These are phyloP conservation scores for Microcaecilia unicolor DNA, from an alignment of 2,797 vertebrate genomes.

Conservation along the genomic window DNA sequence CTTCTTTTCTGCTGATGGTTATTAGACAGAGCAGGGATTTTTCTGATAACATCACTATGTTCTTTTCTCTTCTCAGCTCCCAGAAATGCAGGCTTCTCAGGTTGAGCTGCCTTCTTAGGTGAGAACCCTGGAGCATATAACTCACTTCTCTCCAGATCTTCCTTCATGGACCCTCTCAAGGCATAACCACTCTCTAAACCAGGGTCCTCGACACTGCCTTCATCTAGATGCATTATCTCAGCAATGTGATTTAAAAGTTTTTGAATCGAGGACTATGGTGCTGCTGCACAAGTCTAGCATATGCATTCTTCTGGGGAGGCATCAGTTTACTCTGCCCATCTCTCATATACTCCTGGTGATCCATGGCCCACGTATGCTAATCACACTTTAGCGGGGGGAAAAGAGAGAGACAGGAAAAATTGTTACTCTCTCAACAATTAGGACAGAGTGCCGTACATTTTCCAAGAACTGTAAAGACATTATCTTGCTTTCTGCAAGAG, in stretches of 20 bases:
- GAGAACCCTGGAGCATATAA: conserved; percentile 38
- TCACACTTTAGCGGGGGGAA: conserved; percentile 16
- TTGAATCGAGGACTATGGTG: conserved; percentile 69
- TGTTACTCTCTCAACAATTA: too few relatives aligned
- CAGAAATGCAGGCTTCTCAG: conserved; percentile 42
- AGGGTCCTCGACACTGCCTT: conserved; percentile 8
- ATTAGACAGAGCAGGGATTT: conserved; percentile 16
- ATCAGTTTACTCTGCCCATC: conserved; percentile 29
- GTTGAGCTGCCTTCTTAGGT: conserved; percentile 29
- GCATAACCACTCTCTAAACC: conserved; percentile 27
- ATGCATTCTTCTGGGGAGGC: conserved; percentile 69
- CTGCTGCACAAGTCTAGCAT: conserved; percentile 66
- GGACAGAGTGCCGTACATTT: background rate
- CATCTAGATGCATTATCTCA: conserved; percentile 52
- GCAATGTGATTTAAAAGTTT: conserved; percentile 58
- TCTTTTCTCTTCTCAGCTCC: conserved; percentile 43
- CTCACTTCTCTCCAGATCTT: conserved; percentile 48
- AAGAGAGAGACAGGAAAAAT: too few relatives aligned
- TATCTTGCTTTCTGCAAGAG: too few relatives aligned
- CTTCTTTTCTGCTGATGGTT: conserved; percentile 31
- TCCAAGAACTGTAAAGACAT: too few relatives aligned
- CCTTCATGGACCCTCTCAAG: conserved; percentile 36
- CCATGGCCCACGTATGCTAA: conserved; percentile 43
- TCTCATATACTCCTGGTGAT: conserved; percentile 48
- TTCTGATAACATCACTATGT: conserved; percentile 12